Evolutionary conservation across 2,797 vertebrate genomes (phyloP).

Genomic region (Pseudotriccus pelzelni): DNA sequence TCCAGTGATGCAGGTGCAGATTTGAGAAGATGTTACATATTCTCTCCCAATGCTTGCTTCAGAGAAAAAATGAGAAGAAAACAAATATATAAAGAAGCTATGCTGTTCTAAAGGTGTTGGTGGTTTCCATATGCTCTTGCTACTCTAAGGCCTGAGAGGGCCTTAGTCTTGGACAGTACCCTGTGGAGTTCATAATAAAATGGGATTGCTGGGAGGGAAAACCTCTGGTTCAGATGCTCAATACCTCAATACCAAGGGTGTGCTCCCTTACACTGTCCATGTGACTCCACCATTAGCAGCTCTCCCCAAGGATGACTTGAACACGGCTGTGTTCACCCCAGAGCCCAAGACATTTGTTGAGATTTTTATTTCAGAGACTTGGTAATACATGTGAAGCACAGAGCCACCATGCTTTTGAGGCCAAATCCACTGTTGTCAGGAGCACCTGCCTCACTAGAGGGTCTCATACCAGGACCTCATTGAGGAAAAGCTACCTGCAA

Average conservation of each 20-base stretch:
- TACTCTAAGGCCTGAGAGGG: neutral
- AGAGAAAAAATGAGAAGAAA: neutral
- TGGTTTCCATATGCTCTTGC: neutral
- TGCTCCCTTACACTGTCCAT: neutral
- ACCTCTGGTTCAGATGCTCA: neutral
- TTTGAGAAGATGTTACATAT: neutral
- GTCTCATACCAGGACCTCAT: neutral
- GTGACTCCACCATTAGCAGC: neutral
- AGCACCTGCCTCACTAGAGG: neutral
- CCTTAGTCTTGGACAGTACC: neutral
- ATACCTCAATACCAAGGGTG: neutral
- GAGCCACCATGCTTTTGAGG: neutral
- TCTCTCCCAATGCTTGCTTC: neutral
- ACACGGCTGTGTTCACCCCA: neutral
- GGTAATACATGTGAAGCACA: neutral
- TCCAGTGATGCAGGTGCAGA: neutral
- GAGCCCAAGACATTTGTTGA: neutral
- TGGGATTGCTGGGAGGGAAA: neutral
- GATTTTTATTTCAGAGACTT: neutral
- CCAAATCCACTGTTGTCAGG: neutral
- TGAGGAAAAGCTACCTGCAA: neutral
- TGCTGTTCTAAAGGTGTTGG: neutral
- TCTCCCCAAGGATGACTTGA: neutral
- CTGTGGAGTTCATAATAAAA: neutral
- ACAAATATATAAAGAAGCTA: neutral